Evolutionary conservation across 2,888 invertebrate genomes (phyloP).

Genomic region (Apodemia zela): DNA sequence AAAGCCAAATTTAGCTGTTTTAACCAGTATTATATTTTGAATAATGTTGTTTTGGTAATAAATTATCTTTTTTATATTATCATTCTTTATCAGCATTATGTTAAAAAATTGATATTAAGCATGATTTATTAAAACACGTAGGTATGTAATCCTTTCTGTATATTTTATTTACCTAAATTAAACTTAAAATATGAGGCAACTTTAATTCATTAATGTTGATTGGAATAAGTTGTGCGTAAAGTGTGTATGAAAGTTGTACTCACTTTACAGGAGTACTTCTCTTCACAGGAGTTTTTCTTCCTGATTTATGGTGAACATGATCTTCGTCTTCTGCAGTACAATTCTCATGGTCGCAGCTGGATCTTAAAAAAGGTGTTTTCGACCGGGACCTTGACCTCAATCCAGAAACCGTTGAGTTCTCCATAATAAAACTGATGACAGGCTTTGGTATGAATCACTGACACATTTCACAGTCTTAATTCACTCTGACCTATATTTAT

Average conservation of each 20-base stretch:
- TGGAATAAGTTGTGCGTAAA: no score
- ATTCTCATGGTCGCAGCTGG: slow-evolving; percentile 79
- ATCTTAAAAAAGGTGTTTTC: slow-evolving; percentile 83
- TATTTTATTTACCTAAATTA: no score
- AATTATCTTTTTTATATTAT: no score
- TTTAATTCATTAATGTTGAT: no score
- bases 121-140: no score
- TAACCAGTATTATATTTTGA: no score
- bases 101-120: no score
- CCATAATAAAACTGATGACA: slow-evolving; percentile 46
- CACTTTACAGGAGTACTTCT: slow-evolving; percentile 76
- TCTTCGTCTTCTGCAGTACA: slow-evolving; percentile 72
- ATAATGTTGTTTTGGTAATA: no score
- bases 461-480: slow-evolving; percentile 41
- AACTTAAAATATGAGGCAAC: no score
- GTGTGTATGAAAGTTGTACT: slow-evolving; percentile 36
- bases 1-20: no score
- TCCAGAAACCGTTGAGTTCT: slow-evolving; percentile 69
- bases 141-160: no score
- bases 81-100: no score
- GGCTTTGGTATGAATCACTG: slow-evolving; percentile 26
- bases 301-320: slow-evolving; percentile 71
- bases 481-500: slow-evolving; percentile 41
- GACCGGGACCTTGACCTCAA: slow-evolving; percentile 86
- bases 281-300: slow-evolving; percentile 70